Percentiles rank a stretch among this genome's conserved stretches.
phyloP scores from a whole-genome alignment of 2,113 vertebrate genomes.

The Tamias sibiricus region DNA sequence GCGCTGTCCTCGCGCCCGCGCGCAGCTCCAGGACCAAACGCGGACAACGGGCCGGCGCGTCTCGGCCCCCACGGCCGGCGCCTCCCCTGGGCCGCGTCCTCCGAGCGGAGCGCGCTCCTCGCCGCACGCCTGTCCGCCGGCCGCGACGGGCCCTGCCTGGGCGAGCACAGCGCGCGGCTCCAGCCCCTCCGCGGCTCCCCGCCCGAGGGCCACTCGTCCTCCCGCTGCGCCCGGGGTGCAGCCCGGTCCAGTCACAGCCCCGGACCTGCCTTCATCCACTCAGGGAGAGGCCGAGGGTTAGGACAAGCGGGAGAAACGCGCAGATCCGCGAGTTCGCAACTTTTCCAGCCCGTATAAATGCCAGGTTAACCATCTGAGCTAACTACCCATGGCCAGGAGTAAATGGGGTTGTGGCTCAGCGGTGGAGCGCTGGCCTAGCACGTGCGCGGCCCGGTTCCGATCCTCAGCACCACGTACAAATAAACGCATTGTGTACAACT shows the following conservation, averaged over 20 bases:
- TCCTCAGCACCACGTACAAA: no score
- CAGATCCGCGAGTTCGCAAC: neutral
- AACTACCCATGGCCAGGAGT: neutral
- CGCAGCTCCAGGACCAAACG: neutral
- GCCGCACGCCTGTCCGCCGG: no score
- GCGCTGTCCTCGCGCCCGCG: neutral
- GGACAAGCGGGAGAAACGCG: neutral
- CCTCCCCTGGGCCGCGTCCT: neutral
- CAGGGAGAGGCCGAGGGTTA: neutral
- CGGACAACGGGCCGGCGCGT: neutral
- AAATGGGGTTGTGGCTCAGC: no score
- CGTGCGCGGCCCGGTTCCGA: no score
- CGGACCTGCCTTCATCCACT: neutral
- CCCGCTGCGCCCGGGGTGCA: neutral
- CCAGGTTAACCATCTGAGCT: neutral
- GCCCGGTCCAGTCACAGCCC: neutral
- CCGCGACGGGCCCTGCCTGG: neutral
- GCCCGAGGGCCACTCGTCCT: no score
- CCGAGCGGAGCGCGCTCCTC: neutral
- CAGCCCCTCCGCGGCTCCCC: neutral
- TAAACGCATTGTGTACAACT: no score
- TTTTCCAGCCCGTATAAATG: neutral
- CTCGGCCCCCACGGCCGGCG: neutral
- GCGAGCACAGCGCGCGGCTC: neutral
- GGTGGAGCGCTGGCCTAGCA: no score